Evolutionary conservation across 2,888 invertebrate species (phyloP), one percentile per base, ranked within the genome.

Genomic region (Bimastos eiseni): DNA sequence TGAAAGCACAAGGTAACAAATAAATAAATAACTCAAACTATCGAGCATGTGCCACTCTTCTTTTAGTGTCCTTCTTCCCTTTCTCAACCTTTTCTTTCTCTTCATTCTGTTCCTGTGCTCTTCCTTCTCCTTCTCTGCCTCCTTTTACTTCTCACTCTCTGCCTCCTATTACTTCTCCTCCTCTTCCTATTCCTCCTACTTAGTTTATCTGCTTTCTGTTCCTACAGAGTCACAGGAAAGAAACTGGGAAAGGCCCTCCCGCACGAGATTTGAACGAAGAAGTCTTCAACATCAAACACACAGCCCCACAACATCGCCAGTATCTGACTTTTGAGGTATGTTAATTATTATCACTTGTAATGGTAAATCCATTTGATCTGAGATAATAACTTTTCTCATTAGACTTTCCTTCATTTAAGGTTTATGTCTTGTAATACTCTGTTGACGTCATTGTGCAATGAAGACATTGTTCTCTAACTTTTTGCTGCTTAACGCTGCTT

Each of bases 261-360:
- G 36, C 86, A 36, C 17, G 36, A 41, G 86, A 91, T n/a, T 70
- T 84, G 55, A 89, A 90, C 30, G 49, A 93, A 83, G 93, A 93
- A 94, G 97, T 97, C 84, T 93, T 93, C 92, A 93, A 93, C 91
- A 95, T 95, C 88, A 93, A 97, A 96, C 97, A 98, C 93, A 97
- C 97, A 91, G 97, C 97, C 30, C 98, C 98, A 0, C 98, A 98
- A 94, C 98, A 98, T 94, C 96, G 97, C 37, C 97, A 97, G 93
- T 98, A 97, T 94, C 95, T 98, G 37, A 97, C 96, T 92, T 97
- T 96, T 93, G 97, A 97, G 93, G 94, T 94, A 84, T 88, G 89
- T 15, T 24, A 30, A 6, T 24, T 36, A 34, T 17, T 41, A 36
- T 17, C 86, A 34, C 21, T 38, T 90, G 0, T 90, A 55, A 70